Base-by-base conservation (phyloP, 2,888 invertebrate genomes). In the Macrosoma leucophasiata region DNA sequence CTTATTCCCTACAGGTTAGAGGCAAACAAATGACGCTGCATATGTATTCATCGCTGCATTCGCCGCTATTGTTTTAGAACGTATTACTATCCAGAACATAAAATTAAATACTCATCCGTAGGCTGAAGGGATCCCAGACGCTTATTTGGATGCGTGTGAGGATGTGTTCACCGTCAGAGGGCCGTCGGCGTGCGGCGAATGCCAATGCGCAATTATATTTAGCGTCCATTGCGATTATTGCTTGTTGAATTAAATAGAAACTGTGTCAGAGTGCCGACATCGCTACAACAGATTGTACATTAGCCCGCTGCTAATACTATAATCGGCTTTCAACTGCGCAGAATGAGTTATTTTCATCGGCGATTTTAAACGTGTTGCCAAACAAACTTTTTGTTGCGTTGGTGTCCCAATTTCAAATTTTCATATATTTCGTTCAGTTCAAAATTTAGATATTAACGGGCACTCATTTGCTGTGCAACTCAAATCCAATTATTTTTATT, bases 121-220 rank as follows among this genome's bases (percentile, higher is more conserved):
- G 51, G 74, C 77, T 48, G 57, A 50, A 49, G 55, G 58, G 62
- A 63, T 58, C 59, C 52, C 55, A 48, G 52, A 41, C 46, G 59
- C 70, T 71, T 65, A 74, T 79, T 79, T 58, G 64, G 71, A 79
- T 81, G 78, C 78, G 65, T 56, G 57, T 49, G 55, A 59, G 68
- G 55, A 46, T 36, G 41, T 48, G 48, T 55, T 50, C 55, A 58
- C 51, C 62, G 67, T 55, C 59, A 55, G 61, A 55, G 58, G 58
- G 56, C 54, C 50, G 55, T 43, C 52, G 57, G 44, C 58, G 63
- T 55, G 62, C 40, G 37, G 43, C 49, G 77, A 70, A 77, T 81
- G 62, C 61, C 70, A 81, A 82, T 71, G 59, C 46, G 50, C 62
- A 65, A 67, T 72, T 75, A 77, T 73, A 70, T 75, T 69, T 75